Evolutionary conservation across 53 echinoderm and acorn worm genomes (phyloP).

Genomic region (Antedon mediterranea): DNA sequence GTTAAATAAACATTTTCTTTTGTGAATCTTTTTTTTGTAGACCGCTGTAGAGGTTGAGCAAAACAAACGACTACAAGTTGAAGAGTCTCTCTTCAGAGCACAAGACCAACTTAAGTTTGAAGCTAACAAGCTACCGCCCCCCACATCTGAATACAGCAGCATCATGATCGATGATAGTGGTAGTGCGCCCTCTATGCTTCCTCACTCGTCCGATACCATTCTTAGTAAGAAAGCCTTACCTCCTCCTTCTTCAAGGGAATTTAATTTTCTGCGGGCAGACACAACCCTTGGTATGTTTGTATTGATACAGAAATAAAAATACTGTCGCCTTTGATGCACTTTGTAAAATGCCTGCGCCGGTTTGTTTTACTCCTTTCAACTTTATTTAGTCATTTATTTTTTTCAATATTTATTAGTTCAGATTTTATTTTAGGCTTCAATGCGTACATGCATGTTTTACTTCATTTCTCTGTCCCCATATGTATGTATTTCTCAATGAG

Average conservation of each 20-base stretch:
- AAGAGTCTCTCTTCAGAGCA: slow-evolving; percentile 37
- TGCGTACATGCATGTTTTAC: too few species aligned
- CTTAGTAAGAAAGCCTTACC: slow-evolving; percentile 27
- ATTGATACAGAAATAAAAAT: not conserved
- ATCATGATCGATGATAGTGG: slow-evolving; percentile 7
- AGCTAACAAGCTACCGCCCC: slow-evolving; percentile 21
- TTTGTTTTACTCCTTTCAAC: too few species aligned
- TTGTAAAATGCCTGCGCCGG: not conserved
- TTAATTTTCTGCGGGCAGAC: not conserved
- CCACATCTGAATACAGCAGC: not conserved
- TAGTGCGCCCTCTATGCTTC: slow-evolving; percentile 18
- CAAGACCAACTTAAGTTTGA: slow-evolving; percentile 40
- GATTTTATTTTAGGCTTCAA: too few species aligned
- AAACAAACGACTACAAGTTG: slow-evolving; percentile 37
- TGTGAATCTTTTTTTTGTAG: slow-evolving; percentile 12
- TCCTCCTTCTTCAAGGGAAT: not conserved
- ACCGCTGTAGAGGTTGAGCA: slow-evolving; percentile 37
- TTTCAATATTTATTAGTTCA: too few species aligned
- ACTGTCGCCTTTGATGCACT: not conserved
- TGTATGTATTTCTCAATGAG: too few species aligned
- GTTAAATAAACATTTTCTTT: too few species aligned
- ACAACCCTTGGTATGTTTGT: not conserved
- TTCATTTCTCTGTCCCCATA: too few species aligned
- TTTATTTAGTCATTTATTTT: too few species aligned
- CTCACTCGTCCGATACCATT: slow-evolving; percentile 33